A percentile compares a stretch with the other conserved stretches of the same genome.
These are phyloP conservation scores for Centruroides sculpturatus DNA, from an alignment of 1,140 invertebrate species.

Conservation along the genomic window DNA sequence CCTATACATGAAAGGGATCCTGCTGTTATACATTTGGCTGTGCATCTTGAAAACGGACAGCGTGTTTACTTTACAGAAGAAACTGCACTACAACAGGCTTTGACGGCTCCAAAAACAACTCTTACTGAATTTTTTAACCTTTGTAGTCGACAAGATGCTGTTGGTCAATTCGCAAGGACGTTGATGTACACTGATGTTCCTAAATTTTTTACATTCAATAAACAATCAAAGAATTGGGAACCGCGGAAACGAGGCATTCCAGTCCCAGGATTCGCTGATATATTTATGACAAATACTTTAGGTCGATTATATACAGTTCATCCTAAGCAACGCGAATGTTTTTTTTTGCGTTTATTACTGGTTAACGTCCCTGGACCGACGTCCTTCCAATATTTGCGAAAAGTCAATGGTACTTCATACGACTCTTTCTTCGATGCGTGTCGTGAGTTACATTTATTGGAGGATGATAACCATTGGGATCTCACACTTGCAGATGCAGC, in stretches of 20 bases:
- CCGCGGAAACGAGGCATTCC: background rate
- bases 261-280: conserved; percentile 17
- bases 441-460: conserved; percentile 23
- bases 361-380: background rate
- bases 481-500: conserved; percentile 23
- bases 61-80: conserved; percentile 5
- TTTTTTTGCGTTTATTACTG: conserved; percentile 1
- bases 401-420: background rate
- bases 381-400: background rate
- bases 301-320: conserved; percentile 26
- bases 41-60: conserved; percentile 24
- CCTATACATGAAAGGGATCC: conserved; percentile 16
- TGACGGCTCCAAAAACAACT: conserved; percentile 4
- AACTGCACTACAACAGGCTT: background rate
- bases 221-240: background rate
- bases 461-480: conserved; percentile 27
- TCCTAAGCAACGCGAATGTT: conserved; percentile 26
- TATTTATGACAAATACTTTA: conserved; percentile 16
- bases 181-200: conserved; percentile 1
- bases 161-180: background rate
- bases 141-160: conserved; percentile 5
- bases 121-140: conserved; percentile 8
- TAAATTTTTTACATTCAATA: background rate
- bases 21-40: conserved; percentile 16
- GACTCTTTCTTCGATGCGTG: conserved; percentile 16